Conservation (phyloP, 2,797 vertebrate genomes). For the Kryptopterus vitreolus region DNA sequence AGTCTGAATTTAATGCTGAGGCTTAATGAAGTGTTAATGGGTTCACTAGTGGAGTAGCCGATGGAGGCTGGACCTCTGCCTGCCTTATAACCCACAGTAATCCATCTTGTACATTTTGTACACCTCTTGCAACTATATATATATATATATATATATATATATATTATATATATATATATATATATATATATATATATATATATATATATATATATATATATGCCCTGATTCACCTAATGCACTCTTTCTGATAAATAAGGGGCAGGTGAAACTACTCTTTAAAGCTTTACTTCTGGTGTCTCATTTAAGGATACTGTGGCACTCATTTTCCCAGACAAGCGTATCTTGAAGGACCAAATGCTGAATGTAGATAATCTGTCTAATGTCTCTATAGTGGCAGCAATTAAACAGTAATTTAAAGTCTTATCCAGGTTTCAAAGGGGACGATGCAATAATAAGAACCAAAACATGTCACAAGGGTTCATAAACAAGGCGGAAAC, state of each 20-base stretch:
- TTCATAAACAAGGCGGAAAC: neutral
- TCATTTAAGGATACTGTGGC: neutral
- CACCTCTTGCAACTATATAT: neutral
- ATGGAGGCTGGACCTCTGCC: neutral
- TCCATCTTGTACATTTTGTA: neutral
- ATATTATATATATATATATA: no score
- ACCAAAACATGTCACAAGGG: neutral
- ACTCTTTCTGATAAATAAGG: neutral
- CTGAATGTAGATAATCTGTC: neutral
- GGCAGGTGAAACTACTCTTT: no score
- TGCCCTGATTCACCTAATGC: neutral
- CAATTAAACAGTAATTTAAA: neutral
- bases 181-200: no score
- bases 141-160: no score
- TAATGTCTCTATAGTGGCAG: neutral
- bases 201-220: no score
- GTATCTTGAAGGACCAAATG: neutral
- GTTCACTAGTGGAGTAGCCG: conserved; percentile 2
- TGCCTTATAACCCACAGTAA: neutral
- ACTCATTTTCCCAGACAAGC: neutral
- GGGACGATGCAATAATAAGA: conserved; percentile 11
- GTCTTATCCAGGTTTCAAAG: neutral
- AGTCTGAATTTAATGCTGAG: conserved; percentile 24
- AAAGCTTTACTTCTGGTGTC: neutral
- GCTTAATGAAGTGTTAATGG: conserved; percentile 41